Percentiles rank a stretch among this genome's conserved stretches.
Evolutionary conservation across 2,797 vertebrate genomes (phyloP).

Genomic region (Vireo griseus): DNA sequence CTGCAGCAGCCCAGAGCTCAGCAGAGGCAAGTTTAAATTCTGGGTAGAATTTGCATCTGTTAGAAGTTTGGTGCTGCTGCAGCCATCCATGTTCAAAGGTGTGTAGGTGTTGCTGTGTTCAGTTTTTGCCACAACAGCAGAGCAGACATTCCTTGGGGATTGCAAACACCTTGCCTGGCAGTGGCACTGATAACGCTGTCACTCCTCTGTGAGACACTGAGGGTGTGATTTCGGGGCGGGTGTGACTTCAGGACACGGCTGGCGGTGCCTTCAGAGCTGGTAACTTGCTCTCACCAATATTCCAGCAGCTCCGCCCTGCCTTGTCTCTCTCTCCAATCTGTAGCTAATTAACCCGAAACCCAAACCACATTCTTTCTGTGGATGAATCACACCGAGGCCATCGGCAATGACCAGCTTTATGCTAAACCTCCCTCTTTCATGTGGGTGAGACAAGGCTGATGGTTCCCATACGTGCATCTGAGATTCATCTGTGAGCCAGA

Average conservation of each 20-base stretch:
- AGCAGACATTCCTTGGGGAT: background rate
- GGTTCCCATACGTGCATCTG: slow-evolving; percentile 22
- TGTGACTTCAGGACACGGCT: background rate
- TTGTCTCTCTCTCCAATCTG: slow-evolving; percentile 30
- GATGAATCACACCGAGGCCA: slow-evolving; percentile 21
- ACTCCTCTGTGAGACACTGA: accelerated
- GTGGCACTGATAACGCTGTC: background rate
- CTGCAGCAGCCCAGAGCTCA: background rate
- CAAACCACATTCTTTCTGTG: slow-evolving; percentile 39
- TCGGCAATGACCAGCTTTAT: slow-evolving; percentile 32
- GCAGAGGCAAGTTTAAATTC: background rate
- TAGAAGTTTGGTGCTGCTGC: background rate
- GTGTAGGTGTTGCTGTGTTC: background rate
- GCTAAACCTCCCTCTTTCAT: slow-evolving; percentile 51
- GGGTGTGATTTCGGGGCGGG: background rate
- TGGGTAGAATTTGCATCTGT: background rate
- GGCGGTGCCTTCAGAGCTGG: background rate
- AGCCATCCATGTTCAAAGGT: background rate
- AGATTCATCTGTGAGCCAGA: background rate
- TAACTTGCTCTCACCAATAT: background rate
- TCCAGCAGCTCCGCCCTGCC: slow-evolving; percentile 30
- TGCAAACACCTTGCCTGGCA: background rate
- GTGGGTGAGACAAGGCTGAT: background rate
- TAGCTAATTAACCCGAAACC: slow-evolving; percentile 59
- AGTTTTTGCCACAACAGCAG: background rate